Conservation (phyloP, 2,113 vertebrate genomes). For the Grammomys dolichurus region DNA sequence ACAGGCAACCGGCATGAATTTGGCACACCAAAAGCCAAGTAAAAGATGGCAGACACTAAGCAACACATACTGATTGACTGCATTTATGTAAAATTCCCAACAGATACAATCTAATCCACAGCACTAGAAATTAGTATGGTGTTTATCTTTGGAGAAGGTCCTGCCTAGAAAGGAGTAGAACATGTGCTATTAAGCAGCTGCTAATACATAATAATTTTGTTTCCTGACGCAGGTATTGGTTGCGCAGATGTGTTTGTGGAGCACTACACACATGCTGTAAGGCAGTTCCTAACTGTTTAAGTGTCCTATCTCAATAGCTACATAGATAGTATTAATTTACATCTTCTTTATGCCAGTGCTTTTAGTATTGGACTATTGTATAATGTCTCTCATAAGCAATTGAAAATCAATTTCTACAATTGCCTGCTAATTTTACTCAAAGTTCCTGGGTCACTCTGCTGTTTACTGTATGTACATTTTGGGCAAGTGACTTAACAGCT, state of each 20-base stretch:
- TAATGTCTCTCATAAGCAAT: not conserved
- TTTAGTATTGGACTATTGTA: not conserved
- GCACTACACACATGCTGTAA: not conserved
- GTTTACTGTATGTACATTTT: not conserved
- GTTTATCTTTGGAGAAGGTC: not conserved
- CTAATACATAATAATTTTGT: not conserved
- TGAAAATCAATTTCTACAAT: not conserved
- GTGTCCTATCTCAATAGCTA: not conserved
- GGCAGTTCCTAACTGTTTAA: not conserved
- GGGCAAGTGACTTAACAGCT: slow-evolving; percentile 16
- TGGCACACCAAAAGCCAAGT: not conserved
- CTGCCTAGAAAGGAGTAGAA: not conserved
- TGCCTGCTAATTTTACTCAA: not conserved
- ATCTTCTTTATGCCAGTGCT: not conserved
- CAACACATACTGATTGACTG: not conserved
- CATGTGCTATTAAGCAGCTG: not conserved
- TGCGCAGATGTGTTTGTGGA: not conserved
- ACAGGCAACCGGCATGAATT: not conserved
- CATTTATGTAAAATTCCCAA: not conserved
- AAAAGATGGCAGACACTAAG: not conserved
- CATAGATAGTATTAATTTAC: not conserved
- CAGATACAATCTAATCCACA: not conserved
- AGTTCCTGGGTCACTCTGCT: not conserved
- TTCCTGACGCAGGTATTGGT: not conserved
- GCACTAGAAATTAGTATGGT: not conserved